Base-by-base conservation (phyloP, 2,888 invertebrate species). In the Pherbina coryleti region DNA sequence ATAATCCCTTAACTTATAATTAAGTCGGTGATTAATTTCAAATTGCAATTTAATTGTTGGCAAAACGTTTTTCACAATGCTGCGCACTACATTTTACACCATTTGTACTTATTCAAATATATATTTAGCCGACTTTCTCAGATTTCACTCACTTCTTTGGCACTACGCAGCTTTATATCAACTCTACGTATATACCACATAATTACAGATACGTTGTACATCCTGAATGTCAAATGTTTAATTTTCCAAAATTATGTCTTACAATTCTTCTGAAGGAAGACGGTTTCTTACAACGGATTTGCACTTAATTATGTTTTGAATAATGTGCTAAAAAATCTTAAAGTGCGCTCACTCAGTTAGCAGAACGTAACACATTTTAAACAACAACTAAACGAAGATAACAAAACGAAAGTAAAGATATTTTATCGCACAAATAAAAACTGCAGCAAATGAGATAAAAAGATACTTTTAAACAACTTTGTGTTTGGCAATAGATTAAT, bases 121-220 rank as follows among this genome's bases (percentile, higher is more conserved):
- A 53, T 17, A 14, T 53, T 17, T 17, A 8, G 9, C 44, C 14
- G 37, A 11, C 7, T 55, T 55, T n/a, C 19, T 19, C 22, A 19
- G n/a, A 2, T 55, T 19, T 55, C 55, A 55, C 44, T 25, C 22
- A 67, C 49, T 44, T 44, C 49, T n/a, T 25, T 67, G 14, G 67
- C 11, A 19, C 22, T 37, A 44, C 44, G 11, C 11, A 37, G 28
- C 57, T 19, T 53, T 17, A 31, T 19, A 55, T 71, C 28, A 19
- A 57, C 28, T 37, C 57, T 79, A 44, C 70, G 72, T 25, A 76
- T 9, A 76, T 78, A 73, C 60, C 77, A 75, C 19, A 78, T n/a
- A 55, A 78, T 67, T 34, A 78, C 51, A 17, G 75, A 73, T 64
- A 76, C 5, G 44, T 73, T 64, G 55, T 73, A 70, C 79, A 78